Base-by-base conservation (phyloP, 2,888 invertebrate species). In the Caenorhabditis japonica region DNA sequence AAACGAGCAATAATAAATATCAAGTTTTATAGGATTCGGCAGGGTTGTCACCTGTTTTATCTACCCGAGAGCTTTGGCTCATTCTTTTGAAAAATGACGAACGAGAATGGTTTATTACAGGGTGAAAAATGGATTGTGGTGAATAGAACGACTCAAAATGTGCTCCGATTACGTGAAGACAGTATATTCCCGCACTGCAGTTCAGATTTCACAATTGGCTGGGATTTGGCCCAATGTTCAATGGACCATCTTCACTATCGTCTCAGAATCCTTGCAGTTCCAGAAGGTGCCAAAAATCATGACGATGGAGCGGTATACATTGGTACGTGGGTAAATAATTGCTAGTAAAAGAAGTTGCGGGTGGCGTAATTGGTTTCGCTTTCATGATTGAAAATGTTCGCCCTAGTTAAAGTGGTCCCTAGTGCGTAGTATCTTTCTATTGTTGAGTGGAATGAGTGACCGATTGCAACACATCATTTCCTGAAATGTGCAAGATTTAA, bases 141-240 rank as follows among this genome's bases (percentile, higher is more conserved):
- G 10, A 80, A 80, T 61, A 47, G 56, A 17, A 69, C 77, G 8
- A 68, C 55, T 19, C 73, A 77, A 58, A 69, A 62, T 33, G 47
- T 53, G 10, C 55, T 80, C 8, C 30, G 47, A 30, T 36, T 80
- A 23, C 69, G 83, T 3, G 77, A 79, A 17, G 84, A 82, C 43
- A 77, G 78, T 21, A 80, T 84, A 19, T 84, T 84, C 52, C 84
- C 84, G 10, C 80, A 83, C 41, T 84, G 84, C 58, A 66, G 53
- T 25, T 75, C 79, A 12, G 79, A 81, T 39, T 82, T 76, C 59
- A 71, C 66, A 19, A 46, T 84, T 13, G 64, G 79, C 12, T 84
- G 84, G 84, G 61, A 69, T 23, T 38, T 80, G 8, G 77, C 83
- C 3, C 64, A 77, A 36, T 80, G 79, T 19, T 62, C 74, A 2